phyloP scores from a whole-genome alignment of 2,888 invertebrate species.

The Autographa pulchrina region DNA sequence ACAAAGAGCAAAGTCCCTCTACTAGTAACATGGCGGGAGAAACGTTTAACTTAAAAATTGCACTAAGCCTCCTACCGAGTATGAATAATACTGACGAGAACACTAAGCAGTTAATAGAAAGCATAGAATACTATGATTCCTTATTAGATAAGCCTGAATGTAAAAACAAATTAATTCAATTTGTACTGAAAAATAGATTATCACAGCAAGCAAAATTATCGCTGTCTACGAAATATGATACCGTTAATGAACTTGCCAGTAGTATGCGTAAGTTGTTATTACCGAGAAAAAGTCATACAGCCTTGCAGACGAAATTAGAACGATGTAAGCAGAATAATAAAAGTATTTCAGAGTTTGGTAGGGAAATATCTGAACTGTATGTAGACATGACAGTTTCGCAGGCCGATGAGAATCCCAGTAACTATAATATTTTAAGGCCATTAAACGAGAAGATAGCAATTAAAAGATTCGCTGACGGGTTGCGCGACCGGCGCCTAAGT shows the following conservation, averaged over 20 bases:
- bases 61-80: slow-evolving; percentile 7
- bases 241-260: background rate
- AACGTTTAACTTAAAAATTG: slow-evolving; percentile 9
- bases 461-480: slow-evolving; percentile 16
- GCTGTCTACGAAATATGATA: slow-evolving; percentile 5
- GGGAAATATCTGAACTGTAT: slow-evolving; percentile 11
- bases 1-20: slow-evolving; percentile 3
- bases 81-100: slow-evolving; percentile 1
- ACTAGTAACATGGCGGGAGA: too few relatives aligned
- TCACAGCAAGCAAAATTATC: slow-evolving; percentile 10
- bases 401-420: slow-evolving; percentile 2
- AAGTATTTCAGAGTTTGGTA: slow-evolving; percentile 9
- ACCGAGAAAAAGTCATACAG: slow-evolving; percentile 7
- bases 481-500: slow-evolving; percentile 15
- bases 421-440: background rate
- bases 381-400: slow-evolving; percentile 13
- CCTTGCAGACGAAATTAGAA: slow-evolving; percentile 6
- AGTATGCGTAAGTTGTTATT: slow-evolving; percentile 5
- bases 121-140: slow-evolving; percentile 13
- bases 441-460: too few relatives aligned
- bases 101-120: slow-evolving; percentile 10
- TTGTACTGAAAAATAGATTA: slow-evolving; percentile 13
- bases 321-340: slow-evolving; percentile 3
- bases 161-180: slow-evolving; percentile 9
- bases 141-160: background rate